A percentile compares a stretch with the other conserved stretches of the same genome.
These are phyloP conservation scores for Cheilosia scutellata DNA, from an alignment of 2,888 invertebrate species.

Conservation along the genomic window DNA sequence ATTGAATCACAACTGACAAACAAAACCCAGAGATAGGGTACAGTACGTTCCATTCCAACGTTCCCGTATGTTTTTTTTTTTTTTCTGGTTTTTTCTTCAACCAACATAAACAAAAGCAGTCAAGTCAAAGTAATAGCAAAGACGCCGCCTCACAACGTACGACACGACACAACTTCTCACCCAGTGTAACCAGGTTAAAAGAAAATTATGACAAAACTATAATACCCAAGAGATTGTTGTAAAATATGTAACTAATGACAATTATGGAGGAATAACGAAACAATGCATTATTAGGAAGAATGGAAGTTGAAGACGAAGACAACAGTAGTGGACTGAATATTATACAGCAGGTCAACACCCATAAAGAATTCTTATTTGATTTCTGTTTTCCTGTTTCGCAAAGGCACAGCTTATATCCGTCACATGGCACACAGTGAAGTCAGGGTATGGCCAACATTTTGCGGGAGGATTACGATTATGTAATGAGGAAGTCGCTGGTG, in stretches of 20 bases:
- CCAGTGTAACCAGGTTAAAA: conserved; percentile 63
- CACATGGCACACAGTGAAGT: not conserved
- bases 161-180: conserved; percentile 19
- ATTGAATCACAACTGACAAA: no score
- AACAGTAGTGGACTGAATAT: not conserved
- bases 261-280: conserved; percentile 42
- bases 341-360: conserved; percentile 56
- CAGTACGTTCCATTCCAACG: not conserved
- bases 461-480: conserved; percentile 41
- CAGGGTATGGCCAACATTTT: conserved; percentile 12
- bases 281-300: conserved; percentile 6
- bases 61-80: not conserved
- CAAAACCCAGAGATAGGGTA: not conserved
- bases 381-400: conserved; percentile 63
- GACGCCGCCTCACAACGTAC: conserved; percentile 15
- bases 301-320: not conserved
- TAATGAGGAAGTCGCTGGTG: conserved; percentile 68
- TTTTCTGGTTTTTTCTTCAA: conserved; percentile 12
- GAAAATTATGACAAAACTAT: conserved; percentile 38
- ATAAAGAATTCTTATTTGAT: conserved; percentile 68
- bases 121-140: conserved; percentile 41
- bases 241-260: conserved; percentile 52
- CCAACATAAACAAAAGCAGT: conserved; percentile 24
- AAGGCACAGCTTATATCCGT: conserved; percentile 34
- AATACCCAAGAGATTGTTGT: conserved; percentile 49